Conservation (phyloP, 1,140 invertebrate species). For the Drosophila ohnishii region DNA sequence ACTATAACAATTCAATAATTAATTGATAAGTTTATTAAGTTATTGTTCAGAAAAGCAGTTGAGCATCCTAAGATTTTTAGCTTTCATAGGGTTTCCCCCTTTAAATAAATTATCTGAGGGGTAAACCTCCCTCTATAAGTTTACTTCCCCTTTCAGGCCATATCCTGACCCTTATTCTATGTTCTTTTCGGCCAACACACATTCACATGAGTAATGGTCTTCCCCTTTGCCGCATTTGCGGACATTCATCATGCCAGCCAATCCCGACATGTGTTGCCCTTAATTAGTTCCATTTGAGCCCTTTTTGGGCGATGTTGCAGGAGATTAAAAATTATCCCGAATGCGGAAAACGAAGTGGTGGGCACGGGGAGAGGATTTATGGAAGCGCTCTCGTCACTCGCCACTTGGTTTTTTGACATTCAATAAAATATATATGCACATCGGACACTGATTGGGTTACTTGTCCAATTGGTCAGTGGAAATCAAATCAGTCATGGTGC, state of each 20-base stretch:
- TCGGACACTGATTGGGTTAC: slow-evolving; percentile 44
- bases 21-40: too few relatives aligned
- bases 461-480: slow-evolving; percentile 11
- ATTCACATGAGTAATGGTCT: slow-evolving; percentile 58
- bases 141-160: not conserved
- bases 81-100: not conserved
- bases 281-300: slow-evolving; percentile 59
- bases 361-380: slow-evolving; percentile 25
- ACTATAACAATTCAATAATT: too few relatives aligned
- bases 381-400: slow-evolving; percentile 4
- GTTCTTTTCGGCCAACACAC: slow-evolving; percentile 15
- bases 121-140: not conserved
- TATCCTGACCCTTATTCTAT: slow-evolving; percentile 1
- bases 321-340: slow-evolving; percentile 51
- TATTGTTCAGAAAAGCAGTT: too few relatives aligned
- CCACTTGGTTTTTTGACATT: slow-evolving; percentile 4
- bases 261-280: slow-evolving; percentile 62
- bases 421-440: slow-evolving; percentile 23
- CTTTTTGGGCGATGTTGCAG: slow-evolving; percentile 6
- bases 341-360: slow-evolving; percentile 28
- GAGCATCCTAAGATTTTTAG: not conserved
- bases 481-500: slow-evolving; percentile 37
- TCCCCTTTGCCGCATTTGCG: slow-evolving; percentile 44
- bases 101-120: not conserved
- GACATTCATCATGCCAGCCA: slow-evolving; percentile 59